These are phyloP conservation scores for Herpetotheres cachinnans DNA, from an alignment of 2,113 vertebrate genomes.

Conservation along the genomic window DNA sequence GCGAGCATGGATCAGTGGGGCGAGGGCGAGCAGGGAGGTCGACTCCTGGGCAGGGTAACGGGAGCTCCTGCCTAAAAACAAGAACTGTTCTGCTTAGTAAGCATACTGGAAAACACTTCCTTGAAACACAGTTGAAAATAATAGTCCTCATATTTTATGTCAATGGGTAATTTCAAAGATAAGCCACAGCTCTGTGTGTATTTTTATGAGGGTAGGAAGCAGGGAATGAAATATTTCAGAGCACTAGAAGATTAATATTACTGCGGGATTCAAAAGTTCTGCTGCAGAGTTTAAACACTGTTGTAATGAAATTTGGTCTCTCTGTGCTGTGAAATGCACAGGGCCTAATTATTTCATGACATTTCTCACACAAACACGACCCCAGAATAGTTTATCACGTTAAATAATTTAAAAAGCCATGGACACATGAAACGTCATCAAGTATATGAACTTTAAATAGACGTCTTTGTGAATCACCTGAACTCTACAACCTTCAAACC, in stretches of 20 bases:
- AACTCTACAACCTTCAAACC: background rate
- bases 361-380: background rate
- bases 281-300: background rate
- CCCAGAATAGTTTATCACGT: background rate
- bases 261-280: background rate
- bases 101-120: slow-evolving; percentile 14
- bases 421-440: background rate
- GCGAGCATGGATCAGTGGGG: background rate
- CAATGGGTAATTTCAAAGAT: slow-evolving; percentile 56
- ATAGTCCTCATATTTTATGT: slow-evolving; percentile 45
- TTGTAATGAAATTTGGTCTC: background rate
- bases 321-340: background rate
- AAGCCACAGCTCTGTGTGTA: slow-evolving; percentile 15
- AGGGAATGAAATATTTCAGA: slow-evolving; percentile 32
- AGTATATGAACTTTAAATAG: background rate
- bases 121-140: slow-evolving; percentile 47
- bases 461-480: background rate
- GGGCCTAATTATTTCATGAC: background rate
- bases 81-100: slow-evolving; percentile 5
- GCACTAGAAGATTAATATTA: slow-evolving; percentile 13
- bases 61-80: background rate
- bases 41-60: background rate
- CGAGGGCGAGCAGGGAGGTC: background rate
- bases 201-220: slow-evolving; percentile 42
- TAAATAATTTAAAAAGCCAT: background rate